Conservation (phyloP, 1,140 invertebrate species). For the Drosophila sulfurigaster region DNA sequence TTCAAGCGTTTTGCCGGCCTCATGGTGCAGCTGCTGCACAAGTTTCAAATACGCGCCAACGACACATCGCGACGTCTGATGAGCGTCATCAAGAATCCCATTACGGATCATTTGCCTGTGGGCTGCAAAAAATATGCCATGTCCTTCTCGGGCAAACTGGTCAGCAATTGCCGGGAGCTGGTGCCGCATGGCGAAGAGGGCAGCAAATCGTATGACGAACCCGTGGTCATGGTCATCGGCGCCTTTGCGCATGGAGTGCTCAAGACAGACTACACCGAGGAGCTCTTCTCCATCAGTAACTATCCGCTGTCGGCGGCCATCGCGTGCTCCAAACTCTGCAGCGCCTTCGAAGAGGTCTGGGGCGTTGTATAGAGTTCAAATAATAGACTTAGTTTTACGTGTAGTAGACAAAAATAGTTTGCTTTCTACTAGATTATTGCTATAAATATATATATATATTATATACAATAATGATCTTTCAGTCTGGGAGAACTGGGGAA, state of each 20-base stretch:
- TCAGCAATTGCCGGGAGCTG: conserved; percentile 92
- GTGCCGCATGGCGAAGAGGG: conserved; percentile 87
- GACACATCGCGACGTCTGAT: conserved; percentile 96
- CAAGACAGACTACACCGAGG: conserved; percentile 95
- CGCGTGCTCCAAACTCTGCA: conserved; percentile 98
- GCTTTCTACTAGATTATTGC: conserved; percentile 13
- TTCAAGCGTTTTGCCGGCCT: conserved; percentile 99
- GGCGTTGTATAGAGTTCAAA: conserved; percentile 86
- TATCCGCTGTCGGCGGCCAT: conserved; percentile 98
- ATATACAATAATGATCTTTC: too few relatives aligned
- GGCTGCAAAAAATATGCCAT: conserved; percentile 96
- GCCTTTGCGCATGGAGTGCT: conserved; percentile 99
- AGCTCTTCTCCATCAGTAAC: conserved; percentile 95
- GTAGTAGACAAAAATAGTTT: neutral
- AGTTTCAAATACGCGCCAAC: conserved; percentile 95
- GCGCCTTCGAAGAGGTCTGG: conserved; percentile 99
- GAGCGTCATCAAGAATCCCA: conserved; percentile 99
- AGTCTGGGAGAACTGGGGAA: too few relatives aligned
- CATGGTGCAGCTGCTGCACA: conserved; percentile 99
- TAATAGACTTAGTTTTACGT: conserved; percentile 11
- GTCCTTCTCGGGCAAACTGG: conserved; percentile 94
- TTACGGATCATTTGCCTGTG: conserved; percentile 97
- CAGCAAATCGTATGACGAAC: conserved; percentile 87
- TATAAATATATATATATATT: neutral
- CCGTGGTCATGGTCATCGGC: conserved; percentile 96